These are phyloP conservation scores for Sciaenops ocellatus DNA, from an alignment of 2,797 vertebrate species.

Conservation along the genomic window DNA sequence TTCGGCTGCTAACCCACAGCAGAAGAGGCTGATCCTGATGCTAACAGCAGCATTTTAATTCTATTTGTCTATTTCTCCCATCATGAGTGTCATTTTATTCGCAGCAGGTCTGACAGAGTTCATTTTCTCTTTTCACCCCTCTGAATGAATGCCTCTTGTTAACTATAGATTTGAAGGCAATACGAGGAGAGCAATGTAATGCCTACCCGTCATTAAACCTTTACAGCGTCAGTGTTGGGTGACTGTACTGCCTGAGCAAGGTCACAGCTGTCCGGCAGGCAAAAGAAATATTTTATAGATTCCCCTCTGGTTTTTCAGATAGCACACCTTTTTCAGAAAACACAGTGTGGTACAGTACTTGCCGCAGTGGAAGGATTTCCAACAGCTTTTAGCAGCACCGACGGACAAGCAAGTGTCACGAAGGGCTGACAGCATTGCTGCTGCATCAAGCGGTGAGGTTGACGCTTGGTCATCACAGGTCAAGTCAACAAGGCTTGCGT, in stretches of 20 bases:
- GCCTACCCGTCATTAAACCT: conserved; percentile 7
- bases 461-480: too few species aligned
- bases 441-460: too few species aligned
- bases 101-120: neutral
- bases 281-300: conserved; percentile 21
- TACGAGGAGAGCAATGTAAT: neutral
- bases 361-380: neutral
- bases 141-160: neutral
- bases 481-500: too few species aligned
- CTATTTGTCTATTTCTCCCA: neutral
- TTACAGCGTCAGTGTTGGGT: conserved; percentile 13
- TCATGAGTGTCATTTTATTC: neutral
- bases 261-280: conserved; percentile 18
- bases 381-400: neutral
- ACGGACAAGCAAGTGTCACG: neutral
- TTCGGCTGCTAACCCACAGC: neutral
- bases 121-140: neutral
- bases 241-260: conserved; percentile 8
- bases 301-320: conserved; percentile 23
- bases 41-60: neutral
- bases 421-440: neutral
- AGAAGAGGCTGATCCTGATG: neutral
- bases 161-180: neutral
- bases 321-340: conserved; percentile 10
- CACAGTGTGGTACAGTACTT: neutral